Conservation (phyloP, 2,113 vertebrate genomes). For the Hemichromis elongatus region DNA sequence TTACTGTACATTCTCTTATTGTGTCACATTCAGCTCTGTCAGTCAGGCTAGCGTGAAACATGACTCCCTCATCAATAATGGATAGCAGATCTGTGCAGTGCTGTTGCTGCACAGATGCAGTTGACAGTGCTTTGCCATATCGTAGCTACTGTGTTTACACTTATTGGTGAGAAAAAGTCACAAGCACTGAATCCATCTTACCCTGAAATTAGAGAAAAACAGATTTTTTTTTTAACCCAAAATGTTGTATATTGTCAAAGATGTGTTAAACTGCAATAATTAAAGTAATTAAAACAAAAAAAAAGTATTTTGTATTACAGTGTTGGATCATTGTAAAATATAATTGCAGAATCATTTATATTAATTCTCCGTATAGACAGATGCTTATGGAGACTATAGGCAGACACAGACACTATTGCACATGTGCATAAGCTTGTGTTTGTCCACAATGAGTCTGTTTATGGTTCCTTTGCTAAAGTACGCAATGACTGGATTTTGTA, state of each 20-base stretch:
- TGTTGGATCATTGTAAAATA: not conserved
- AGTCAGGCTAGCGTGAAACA: constrained; percentile 34
- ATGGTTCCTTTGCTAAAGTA: not conserved
- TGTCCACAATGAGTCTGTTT: not conserved
- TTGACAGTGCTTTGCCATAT: constrained; percentile 1
- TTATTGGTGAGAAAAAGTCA: not conserved
- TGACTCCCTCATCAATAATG: constrained; percentile 42
- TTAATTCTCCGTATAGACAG: not conserved
- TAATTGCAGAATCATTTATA: not conserved
- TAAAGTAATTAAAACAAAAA: not conserved
- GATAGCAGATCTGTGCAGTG: constrained; percentile 8
- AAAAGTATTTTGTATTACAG: too few relatives aligned
- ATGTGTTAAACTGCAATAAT: not conserved
- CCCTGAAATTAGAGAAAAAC: not conserved
- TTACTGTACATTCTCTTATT: not conserved
- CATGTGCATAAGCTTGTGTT: not conserved
- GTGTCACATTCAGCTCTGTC: not conserved
- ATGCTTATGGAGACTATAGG: not conserved
- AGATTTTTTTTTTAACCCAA: constrained; percentile 10
- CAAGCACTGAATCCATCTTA: not conserved
- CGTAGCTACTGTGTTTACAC: constrained; percentile 26
- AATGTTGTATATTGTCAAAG: not conserved
- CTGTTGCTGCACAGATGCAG: constrained; percentile 2
- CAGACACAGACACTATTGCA: not conserved
- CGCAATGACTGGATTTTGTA: not conserved